Conservation (phyloP, 1,140 invertebrate genomes). For the Drosophila rufa region DNA sequence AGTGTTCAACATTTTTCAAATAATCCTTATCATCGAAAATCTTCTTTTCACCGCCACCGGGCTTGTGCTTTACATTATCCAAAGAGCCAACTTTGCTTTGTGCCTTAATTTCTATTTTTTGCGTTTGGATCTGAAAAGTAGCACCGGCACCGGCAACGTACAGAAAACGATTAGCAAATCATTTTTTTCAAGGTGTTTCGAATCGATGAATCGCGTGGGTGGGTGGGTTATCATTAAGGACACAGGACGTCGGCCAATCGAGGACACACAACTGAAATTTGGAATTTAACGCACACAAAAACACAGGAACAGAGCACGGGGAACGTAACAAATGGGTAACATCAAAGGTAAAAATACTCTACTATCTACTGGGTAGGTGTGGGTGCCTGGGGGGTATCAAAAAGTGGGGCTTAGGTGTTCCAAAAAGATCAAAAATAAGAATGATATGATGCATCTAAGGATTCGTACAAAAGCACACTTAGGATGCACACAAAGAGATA, state of each 20-base stretch:
- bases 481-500: slow-evolving; percentile 16
- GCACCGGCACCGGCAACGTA: slow-evolving; percentile 80
- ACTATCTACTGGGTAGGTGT: slow-evolving; percentile 17
- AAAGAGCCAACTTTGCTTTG: slow-evolving; percentile 95
- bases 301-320: slow-evolving; percentile 41
- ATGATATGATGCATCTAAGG: slow-evolving; percentile 24
- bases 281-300: slow-evolving; percentile 49
- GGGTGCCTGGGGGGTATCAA: slow-evolving; percentile 30
- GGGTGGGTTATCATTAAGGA: slow-evolving; percentile 30
- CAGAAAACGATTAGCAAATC: slow-evolving; percentile 74
- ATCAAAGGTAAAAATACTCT: slow-evolving; percentile 8
- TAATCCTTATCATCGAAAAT: slow-evolving; percentile 98
- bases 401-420: slow-evolving; percentile 42
- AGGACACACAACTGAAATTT: slow-evolving; percentile 53
- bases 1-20: slow-evolving; percentile 88
- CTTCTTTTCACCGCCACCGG: slow-evolving; percentile 96
- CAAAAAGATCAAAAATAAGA: slow-evolving; percentile 38
- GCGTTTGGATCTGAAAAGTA: slow-evolving; percentile 92
- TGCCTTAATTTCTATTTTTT: slow-evolving; percentile 94
- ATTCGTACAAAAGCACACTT: slow-evolving; percentile 56
- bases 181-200: slow-evolving; percentile 29
- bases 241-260: slow-evolving; percentile 62
- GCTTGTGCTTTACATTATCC: slow-evolving; percentile 97
- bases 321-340: slow-evolving; percentile 36
- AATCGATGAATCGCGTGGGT: slow-evolving; percentile 18